Evolutionary conservation across 2,888 invertebrate genomes (phyloP).

Genomic region (Habrosyne pyritoides): DNA sequence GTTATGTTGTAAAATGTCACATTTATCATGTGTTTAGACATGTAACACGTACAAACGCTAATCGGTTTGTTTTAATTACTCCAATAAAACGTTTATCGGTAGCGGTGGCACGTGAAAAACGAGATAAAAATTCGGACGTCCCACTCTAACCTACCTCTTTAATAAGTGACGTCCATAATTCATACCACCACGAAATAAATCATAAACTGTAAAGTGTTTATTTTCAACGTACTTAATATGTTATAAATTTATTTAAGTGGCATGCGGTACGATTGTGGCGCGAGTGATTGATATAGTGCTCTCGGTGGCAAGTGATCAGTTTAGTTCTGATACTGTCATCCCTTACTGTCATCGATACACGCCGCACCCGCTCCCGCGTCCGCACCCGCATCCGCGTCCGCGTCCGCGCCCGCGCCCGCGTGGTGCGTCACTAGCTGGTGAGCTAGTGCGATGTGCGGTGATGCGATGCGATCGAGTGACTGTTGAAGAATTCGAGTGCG

Average conservation of each 20-base stretch:
- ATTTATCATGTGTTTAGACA: constrained; percentile 71
- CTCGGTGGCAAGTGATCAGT: constrained; percentile 65
- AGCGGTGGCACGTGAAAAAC: constrained; percentile 72
- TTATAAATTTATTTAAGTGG: constrained; percentile 84
- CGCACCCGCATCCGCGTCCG: constrained; percentile 33
- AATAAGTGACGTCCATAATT: constrained; percentile 77
- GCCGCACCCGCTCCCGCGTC: background rate
- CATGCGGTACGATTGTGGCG: constrained; percentile 75
- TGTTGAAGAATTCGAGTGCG: constrained; percentile 48
- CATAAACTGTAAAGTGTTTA: constrained; percentile 82
- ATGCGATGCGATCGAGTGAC: constrained; percentile 42
- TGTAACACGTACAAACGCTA: constrained; percentile 66
- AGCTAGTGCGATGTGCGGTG: constrained; percentile 34
- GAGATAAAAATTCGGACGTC: constrained; percentile 70
- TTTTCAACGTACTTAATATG: constrained; percentile 82
- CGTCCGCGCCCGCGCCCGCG: constrained; percentile 30
- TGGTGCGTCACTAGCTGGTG: constrained; percentile 24
- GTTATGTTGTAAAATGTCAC: constrained; percentile 58
- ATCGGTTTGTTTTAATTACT: constrained; percentile 76
- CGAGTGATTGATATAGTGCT: constrained; percentile 79
- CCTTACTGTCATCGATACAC: constrained; percentile 40
- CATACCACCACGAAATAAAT: constrained; percentile 79
- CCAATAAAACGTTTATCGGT: constrained; percentile 80
- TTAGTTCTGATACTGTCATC: constrained; percentile 69
- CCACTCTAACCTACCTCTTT: constrained; percentile 59